Evolutionary conservation across 2,797 vertebrate species (phyloP).

Genomic region (Protosalanx chinensis): DNA sequence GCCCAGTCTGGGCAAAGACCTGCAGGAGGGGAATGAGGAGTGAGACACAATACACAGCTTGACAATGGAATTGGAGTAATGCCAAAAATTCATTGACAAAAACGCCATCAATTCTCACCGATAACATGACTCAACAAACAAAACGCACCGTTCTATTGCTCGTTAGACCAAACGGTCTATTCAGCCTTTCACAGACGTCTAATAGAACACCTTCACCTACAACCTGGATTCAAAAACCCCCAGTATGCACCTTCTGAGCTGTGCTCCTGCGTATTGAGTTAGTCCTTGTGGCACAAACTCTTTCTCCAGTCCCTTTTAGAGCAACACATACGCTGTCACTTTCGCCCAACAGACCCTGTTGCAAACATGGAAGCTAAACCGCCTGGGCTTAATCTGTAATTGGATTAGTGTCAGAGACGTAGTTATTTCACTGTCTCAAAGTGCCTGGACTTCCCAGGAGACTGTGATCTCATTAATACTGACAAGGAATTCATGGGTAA

Average conservation of each 20-base stretch:
- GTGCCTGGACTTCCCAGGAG: slow-evolving; percentile 37
- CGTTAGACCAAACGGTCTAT: no score
- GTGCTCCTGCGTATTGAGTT: slow-evolving; percentile 31
- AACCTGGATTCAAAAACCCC: slow-evolving; percentile 30
- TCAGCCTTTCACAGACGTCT: slow-evolving; percentile 46
- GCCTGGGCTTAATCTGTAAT: slow-evolving; percentile 66
- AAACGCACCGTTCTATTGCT: background rate
- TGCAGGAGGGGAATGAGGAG: slow-evolving; percentile 33
- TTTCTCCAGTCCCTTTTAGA: slow-evolving; percentile 21
- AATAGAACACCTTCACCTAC: slow-evolving; percentile 38
- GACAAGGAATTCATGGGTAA: slow-evolving; percentile 31
- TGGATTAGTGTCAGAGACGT: slow-evolving; percentile 65
- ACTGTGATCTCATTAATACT: slow-evolving; percentile 56
- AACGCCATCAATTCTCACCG: background rate
- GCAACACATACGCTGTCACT: slow-evolving; percentile 35
- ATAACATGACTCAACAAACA: background rate
- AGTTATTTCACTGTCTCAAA: slow-evolving; percentile 46
- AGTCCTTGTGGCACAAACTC: background rate
- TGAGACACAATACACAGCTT: background rate
- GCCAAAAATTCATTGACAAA: slow-evolving; percentile 30
- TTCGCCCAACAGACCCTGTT: slow-evolving; percentile 20
- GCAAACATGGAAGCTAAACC: slow-evolving; percentile 37
- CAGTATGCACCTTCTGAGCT: slow-evolving; percentile 25
- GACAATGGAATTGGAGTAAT: slow-evolving; percentile 34
- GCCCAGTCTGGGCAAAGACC: slow-evolving; percentile 93